Conservation (phyloP, 1,140 invertebrate species). For the Drosophila serrata region DNA sequence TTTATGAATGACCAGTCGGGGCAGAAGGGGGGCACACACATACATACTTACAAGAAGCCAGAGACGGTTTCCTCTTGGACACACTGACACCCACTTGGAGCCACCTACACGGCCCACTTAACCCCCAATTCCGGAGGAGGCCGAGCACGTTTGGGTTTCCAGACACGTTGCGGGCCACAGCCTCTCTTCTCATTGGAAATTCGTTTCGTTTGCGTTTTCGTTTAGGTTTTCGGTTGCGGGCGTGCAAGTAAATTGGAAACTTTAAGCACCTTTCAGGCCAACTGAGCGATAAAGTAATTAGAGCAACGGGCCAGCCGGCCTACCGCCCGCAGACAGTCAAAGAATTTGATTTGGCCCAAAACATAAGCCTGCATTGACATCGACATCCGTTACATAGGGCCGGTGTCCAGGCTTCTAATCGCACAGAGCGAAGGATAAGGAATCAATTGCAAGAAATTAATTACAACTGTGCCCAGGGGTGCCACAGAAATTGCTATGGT, state of each 20-base stretch:
- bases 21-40: background rate
- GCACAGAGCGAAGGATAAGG: conserved; percentile 28
- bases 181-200: conserved; percentile 76
- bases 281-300: conserved; percentile 74
- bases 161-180: conserved; percentile 66
- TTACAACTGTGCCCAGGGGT: conserved; percentile 9
- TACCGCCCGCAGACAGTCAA: conserved; percentile 29
- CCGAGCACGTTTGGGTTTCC: conserved; percentile 64
- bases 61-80: background rate
- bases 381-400: background rate
- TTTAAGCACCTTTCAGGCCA: conserved; percentile 68
- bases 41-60: background rate
- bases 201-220: conserved; percentile 46
- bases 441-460: conserved; percentile 24
- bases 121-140: background rate
- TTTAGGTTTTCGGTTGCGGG: conserved; percentile 56
- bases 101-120: conserved; percentile 22
- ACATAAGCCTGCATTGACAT: conserved; percentile 25
- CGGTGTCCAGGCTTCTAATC: conserved; percentile 45
- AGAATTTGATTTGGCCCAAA: conserved; percentile 36
- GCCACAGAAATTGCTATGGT: background rate
- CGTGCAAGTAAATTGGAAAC: conserved; percentile 69
- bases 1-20: conserved; percentile 69
- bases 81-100: conserved; percentile 8
- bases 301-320: conserved; percentile 36